These are phyloP conservation scores for Macropis europaea DNA, from an alignment of 2,888 invertebrate genomes.

Conservation along the genomic window DNA sequence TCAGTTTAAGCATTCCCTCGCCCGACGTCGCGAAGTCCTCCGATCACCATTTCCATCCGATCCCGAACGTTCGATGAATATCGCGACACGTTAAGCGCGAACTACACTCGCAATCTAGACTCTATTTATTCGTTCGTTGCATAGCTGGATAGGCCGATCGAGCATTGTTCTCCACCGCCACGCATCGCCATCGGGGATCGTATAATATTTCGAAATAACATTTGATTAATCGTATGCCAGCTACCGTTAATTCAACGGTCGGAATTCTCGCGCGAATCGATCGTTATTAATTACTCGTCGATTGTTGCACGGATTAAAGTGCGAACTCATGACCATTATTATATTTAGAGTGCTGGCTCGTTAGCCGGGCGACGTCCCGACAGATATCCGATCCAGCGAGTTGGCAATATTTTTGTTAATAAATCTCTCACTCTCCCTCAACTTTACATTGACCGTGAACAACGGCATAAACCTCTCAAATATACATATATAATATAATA, in stretches of 20 bases:
- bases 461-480: conserved; percentile 45
- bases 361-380: conserved; percentile 15
- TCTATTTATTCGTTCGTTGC: conserved; percentile 27
- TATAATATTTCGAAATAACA: conserved; percentile 45
- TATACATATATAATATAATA: conserved; percentile 39
- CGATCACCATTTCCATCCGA: conserved; percentile 23
- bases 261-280: conserved; percentile 43
- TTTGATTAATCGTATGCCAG: conserved; percentile 46
- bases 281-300: conserved; percentile 53
- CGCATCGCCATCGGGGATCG: too few species aligned
- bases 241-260: conserved; percentile 43
- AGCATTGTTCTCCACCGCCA: conserved; percentile 17
- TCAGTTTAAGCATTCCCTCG: conserved; percentile 26
- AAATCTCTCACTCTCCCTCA: conserved; percentile 22
- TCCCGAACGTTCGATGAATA: neutral
- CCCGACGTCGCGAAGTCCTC: conserved; percentile 2
- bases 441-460: conserved; percentile 22
- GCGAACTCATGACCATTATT: conserved; percentile 46
- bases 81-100: neutral
- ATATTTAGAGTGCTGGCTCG: conserved; percentile 32
- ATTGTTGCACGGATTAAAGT: conserved; percentile 46
- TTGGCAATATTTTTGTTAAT: neutral
- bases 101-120: conserved; percentile 4
- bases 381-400: conserved; percentile 7
- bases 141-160: conserved; percentile 41